phyloP scores from a whole-genome alignment of 2,797 vertebrate genomes.

The Sebastes jordani region DNA sequence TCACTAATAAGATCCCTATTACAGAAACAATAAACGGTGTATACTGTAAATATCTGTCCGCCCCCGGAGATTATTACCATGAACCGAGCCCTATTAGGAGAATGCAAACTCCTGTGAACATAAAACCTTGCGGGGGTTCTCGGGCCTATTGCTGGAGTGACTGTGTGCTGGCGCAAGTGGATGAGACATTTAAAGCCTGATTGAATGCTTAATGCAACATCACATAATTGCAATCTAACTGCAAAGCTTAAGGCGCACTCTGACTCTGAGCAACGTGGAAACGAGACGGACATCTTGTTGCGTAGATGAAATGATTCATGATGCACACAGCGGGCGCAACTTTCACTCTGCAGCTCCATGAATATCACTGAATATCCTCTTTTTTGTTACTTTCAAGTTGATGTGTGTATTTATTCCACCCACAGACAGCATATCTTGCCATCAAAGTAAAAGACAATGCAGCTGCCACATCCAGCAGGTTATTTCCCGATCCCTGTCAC shows the following conservation, averaged over 20 bases:
- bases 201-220: slow-evolving; percentile 66
- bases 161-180: slow-evolving; percentile 32
- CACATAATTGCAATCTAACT: slow-evolving; percentile 55
- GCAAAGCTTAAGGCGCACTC: slow-evolving; percentile 40
- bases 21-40: slow-evolving; percentile 52
- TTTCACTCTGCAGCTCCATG: not conserved
- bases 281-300: slow-evolving; percentile 26
- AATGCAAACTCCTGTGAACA: slow-evolving; percentile 59
- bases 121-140: slow-evolving; percentile 47
- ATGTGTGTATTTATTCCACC: not conserved
- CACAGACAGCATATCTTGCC: not conserved
- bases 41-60: slow-evolving; percentile 41
- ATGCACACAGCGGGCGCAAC: not conserved
- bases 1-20: slow-evolving; percentile 47
- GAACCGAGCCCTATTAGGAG: slow-evolving; percentile 59
- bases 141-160: slow-evolving; percentile 33
- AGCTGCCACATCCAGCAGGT: not conserved
- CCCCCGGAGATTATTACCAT: slow-evolving; percentile 51
- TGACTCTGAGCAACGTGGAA: slow-evolving; percentile 30
- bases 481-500: not conserved
- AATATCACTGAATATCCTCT: not conserved
- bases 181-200: slow-evolving; percentile 72
- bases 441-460: not conserved
- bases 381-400: not conserved
- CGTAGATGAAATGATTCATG: slow-evolving; percentile 22